Evolutionary conservation across 2,113 vertebrate genomes (phyloP), one percentile per base, ranked within the genome.

Genomic region (Oxyura jamaicensis): DNA sequence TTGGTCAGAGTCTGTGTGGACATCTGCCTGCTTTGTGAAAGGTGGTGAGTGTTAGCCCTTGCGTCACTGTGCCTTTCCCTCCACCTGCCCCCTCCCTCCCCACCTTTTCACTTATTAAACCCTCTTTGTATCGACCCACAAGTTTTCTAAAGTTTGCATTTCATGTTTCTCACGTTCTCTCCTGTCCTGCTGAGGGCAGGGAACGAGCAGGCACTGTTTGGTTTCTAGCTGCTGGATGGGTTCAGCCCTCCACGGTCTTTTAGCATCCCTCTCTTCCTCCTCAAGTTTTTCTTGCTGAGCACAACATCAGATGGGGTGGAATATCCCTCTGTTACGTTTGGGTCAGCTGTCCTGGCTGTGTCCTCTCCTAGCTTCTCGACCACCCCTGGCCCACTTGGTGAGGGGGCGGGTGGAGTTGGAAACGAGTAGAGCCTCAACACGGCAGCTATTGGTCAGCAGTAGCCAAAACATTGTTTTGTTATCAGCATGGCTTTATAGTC

Each of bases 191-290:
- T 26, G 20, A 41, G 29, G 23, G 16, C 26, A 58, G 33, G 22
- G 29, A 48, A 19, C 22, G 18, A 44, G 41, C 10, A 50, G 62
- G 46, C 25, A 10, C 28, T 46, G 11, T 14, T 33, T 8, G 15
- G 9, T 65, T 29, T 76, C 46, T 6, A 26, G 9, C 36, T 85
- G 48, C 56, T 52, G 35, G 28, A 23, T n/a, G 23, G 4, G 3
- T 7, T 59, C 17, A 28, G 5, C 29, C 33, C 14, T 71, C 9
- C 25, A 16, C 7, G 25, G 14, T 35, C 9, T 42, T 71, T 48
- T 20, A 44, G 23, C 0, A 1, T n/a, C 26, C 7, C 8, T 10
- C 3, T 48, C 52, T 35, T 53, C 21, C 6, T 48, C 4, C 39
- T 77, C 25, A 7, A 56, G 22, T 4, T 41, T 60, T 33, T 62